Base-by-base conservation (phyloP, 2,888 invertebrate species). In the Netelia fuscicornis region DNA sequence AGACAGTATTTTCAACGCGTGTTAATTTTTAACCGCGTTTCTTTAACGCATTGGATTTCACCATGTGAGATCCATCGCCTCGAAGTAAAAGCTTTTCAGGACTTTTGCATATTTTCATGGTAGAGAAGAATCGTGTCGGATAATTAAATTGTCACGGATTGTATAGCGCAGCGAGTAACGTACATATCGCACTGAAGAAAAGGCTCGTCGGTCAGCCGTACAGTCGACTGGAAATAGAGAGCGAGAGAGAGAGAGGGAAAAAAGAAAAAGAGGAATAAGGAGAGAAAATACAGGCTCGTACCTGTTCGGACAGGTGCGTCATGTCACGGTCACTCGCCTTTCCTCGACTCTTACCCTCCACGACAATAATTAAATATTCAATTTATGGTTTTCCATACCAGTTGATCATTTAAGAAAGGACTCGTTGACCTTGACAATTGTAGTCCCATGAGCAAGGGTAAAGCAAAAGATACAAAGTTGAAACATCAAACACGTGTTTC, bases 61-160 rank as follows among this genome's bases (percentile, higher is more conserved):
- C 6, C 37, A 6, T 8, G 5, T 37, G 37, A 37, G 37, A 37
- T 37, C 37, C 37, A 37, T 5, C 37, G 3, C 6, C 37, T 37
- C 37, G 60, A 68, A 72, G 79, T 65, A 80, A 80, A 80, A 80
- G 72, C 72, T 71, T 64, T 17, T 58, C 37, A 13, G 10, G 9
- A 71, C 56, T 58, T 71, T 71, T 71, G 71, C 65, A 72, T 71
- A 81, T 65, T 65, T 77, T 71, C 56, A 77, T 77, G 82, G 58
- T 44, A 58, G 64, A 82, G 56, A 54, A 77, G 78, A 62, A 58
- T 52, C 52, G 37, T 23, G 64, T 77, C 64, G 64, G 82, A 72
- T 77, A 78, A 83, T 83, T 78, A 78, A 74, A 83, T 78, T 78
- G 83, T 78, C 78, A 83, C 83, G 83, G 74, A 68, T 83, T 78